phyloP scores from a whole-genome alignment of 2,113 vertebrate species.

The Mastomys natalensis region DNA sequence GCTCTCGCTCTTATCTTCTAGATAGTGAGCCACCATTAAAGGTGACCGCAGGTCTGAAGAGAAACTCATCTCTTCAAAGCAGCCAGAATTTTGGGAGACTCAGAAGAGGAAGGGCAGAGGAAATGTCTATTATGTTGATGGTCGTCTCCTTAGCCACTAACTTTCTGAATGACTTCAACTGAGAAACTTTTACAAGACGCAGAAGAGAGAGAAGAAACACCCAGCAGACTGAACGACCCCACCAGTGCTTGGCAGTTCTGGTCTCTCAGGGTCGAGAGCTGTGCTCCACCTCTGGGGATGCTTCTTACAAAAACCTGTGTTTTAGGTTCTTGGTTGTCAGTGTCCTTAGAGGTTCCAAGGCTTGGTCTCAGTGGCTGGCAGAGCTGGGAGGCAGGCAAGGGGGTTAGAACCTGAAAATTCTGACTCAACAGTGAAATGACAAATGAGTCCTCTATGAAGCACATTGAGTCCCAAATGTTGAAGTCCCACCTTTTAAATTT shows the following conservation, averaged over 20 bases:
- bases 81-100: not conserved
- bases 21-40: not conserved
- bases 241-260: not conserved
- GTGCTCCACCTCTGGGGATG: not conserved
- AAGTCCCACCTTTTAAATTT: not conserved
- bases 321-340: not conserved
- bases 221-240: not conserved
- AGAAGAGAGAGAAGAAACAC: not conserved
- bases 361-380: not conserved
- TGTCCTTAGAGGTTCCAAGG: not conserved
- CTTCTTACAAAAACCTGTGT: not conserved
- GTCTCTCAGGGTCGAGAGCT: not conserved
- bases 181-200: not conserved
- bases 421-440: not conserved
- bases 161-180: conserved; percentile 5
- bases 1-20: not conserved
- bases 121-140: not conserved
- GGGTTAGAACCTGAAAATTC: not conserved
- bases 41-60: not conserved
- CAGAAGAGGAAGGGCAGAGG: not conserved
- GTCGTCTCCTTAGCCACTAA: not conserved
- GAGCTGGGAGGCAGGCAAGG: not conserved
- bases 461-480: too few species aligned
- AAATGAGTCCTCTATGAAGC: not conserved
- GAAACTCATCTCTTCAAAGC: not conserved